These are phyloP conservation scores for Aix galericulata DNA, from an alignment of 2,113 vertebrate species.

Conservation along the genomic window DNA sequence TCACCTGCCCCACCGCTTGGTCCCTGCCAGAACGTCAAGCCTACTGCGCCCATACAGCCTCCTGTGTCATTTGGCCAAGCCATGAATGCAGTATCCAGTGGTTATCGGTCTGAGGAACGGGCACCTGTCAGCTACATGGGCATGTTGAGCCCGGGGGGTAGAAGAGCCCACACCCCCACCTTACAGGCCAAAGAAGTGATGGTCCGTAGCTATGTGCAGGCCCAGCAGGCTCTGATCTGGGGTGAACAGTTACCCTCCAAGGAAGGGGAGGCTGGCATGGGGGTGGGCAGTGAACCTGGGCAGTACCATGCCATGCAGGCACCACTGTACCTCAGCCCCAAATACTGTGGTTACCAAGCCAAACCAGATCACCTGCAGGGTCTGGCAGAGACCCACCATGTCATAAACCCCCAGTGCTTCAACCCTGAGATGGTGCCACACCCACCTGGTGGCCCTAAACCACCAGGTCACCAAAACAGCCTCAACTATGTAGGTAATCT, in stretches of 20 bases:
- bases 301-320: slow-evolving; percentile 73
- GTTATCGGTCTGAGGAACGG: slow-evolving; percentile 68
- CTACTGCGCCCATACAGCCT: neutral
- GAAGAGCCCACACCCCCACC: slow-evolving; percentile 81
- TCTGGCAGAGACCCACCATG: slow-evolving; percentile 65
- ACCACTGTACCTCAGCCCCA: slow-evolving; percentile 64
- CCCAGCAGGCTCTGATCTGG: slow-evolving; percentile 95
- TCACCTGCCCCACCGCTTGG: slow-evolving; percentile 70
- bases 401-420: slow-evolving; percentile 78
- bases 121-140: slow-evolving; percentile 57
- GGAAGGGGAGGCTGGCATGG: slow-evolving; percentile 44
- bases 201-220: slow-evolving; percentile 93
- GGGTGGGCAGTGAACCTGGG: slow-evolving; percentile 67
- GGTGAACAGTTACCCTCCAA: slow-evolving; percentile 74
- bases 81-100: slow-evolving; percentile 44
- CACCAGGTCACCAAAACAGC: slow-evolving; percentile 77
- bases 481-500: slow-evolving; percentile 75
- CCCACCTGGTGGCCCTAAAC: slow-evolving; percentile 81
- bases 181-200: slow-evolving; percentile 92
- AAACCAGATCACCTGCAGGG: neutral
- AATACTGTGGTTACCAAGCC: slow-evolving; percentile 58
- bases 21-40: slow-evolving; percentile 83
- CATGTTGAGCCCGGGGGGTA: slow-evolving; percentile 49
- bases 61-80: slow-evolving; percentile 67
- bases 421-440: slow-evolving; percentile 80